These are phyloP conservation scores for Lucilia sericata DNA, from an alignment of 1,140 invertebrate genomes.

Conservation along the genomic window DNA sequence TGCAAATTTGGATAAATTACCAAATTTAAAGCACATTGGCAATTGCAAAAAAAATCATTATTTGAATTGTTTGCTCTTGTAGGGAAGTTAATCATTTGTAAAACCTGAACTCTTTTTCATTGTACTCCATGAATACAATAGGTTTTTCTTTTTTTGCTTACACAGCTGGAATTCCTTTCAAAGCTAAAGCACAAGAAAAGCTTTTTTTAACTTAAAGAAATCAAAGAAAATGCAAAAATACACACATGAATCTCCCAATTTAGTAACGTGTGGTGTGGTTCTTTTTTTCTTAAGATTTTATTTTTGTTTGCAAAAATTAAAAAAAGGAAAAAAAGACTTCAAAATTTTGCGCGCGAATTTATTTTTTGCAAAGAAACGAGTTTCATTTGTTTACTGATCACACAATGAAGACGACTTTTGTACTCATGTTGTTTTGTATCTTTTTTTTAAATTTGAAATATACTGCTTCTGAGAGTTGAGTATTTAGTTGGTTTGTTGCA, in stretches of 20 bases:
- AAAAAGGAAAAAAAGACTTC: not conserved
- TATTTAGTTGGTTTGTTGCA: not conserved
- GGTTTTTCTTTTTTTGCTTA: not conserved
- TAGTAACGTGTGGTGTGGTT: not conserved
- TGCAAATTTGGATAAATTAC: not conserved
- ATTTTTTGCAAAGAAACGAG: not conserved
- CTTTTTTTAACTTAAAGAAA: not conserved
- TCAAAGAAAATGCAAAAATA: not conserved
- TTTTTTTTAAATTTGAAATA: not conserved
- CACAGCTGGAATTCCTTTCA: slow-evolving; percentile 38
- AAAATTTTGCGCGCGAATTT: slow-evolving; percentile 32
- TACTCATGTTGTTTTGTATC: slow-evolving; percentile 28
- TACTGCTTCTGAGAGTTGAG: not conserved
- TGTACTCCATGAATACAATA: not conserved
- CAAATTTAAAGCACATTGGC: not conserved
- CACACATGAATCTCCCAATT: slow-evolving; percentile 28
- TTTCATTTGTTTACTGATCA: not conserved
- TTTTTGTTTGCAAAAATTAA: not conserved
- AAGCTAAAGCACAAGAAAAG: not conserved
- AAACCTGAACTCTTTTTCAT: slow-evolving; percentile 36
- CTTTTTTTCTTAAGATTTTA: not conserved
- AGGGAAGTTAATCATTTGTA: slow-evolving; percentile 41
- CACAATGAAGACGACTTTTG: not conserved
- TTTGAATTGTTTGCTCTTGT: slow-evolving; percentile 13
- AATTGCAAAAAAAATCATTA: not conserved